These are phyloP conservation scores for Drosophila pseudoobscura DNA, from an alignment of 1,140 invertebrate genomes.

Conservation along the genomic window DNA sequence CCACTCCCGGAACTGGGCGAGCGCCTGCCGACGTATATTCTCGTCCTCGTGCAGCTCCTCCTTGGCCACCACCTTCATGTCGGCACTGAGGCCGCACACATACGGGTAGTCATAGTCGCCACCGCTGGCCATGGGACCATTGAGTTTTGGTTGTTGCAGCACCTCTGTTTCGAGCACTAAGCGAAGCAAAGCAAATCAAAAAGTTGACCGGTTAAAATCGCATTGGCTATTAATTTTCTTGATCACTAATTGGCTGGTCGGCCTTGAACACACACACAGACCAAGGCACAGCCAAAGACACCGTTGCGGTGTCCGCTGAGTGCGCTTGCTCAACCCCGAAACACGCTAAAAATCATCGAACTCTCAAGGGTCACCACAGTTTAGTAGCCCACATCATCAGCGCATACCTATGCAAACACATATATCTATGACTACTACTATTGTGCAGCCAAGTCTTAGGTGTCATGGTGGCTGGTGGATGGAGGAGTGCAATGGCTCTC, in stretches of 20 bases:
- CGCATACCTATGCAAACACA: background rate
- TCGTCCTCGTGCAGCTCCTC: slow-evolving; percentile 90
- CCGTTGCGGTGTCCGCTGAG: background rate
- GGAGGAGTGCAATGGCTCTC: slow-evolving; percentile 31
- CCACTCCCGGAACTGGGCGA: slow-evolving; percentile 90
- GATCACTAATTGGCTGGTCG: slow-evolving; percentile 63
- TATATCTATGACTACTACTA: background rate
- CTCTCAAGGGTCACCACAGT: slow-evolving; percentile 55
- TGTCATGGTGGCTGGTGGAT: slow-evolving; percentile 9
- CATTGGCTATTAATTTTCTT: slow-evolving; percentile 38
- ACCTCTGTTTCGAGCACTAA: slow-evolving; percentile 83
- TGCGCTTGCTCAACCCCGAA: slow-evolving; percentile 49
- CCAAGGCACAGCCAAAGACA: too few species aligned
- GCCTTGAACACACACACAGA: slow-evolving; percentile 49
- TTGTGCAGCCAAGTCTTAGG: slow-evolving; percentile 37
- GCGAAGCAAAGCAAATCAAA: background rate
- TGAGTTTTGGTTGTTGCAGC: slow-evolving; percentile 64
- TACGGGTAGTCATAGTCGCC: slow-evolving; percentile 74
- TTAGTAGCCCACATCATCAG: slow-evolving; percentile 44
- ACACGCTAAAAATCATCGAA: slow-evolving; percentile 68
- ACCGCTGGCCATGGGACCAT: slow-evolving; percentile 49
- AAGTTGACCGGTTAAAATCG: slow-evolving; percentile 10
- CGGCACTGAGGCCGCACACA: slow-evolving; percentile 60
- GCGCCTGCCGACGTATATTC: slow-evolving; percentile 86
- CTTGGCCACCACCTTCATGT: slow-evolving; percentile 85